A percentile compares a stretch with the other conserved stretches of the same genome.
These are phyloP conservation scores for Gambusia affinis DNA, from an alignment of 2,113 vertebrate genomes.

Conservation along the genomic window DNA sequence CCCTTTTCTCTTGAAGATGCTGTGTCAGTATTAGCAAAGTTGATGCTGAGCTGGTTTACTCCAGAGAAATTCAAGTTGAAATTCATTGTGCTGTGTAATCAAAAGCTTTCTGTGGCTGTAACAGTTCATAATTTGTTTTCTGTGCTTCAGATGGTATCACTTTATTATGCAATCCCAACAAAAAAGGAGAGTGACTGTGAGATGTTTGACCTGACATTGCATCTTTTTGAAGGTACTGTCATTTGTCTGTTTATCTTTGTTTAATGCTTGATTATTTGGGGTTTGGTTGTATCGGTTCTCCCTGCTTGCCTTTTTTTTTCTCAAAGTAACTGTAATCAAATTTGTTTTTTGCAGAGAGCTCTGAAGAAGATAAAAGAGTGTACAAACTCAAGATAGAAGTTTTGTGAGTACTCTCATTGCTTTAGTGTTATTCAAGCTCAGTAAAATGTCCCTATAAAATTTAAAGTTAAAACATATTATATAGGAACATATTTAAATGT, in stretches of 20 bases:
- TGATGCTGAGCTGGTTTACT: too few relatives aligned
- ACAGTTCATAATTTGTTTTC: background rate
- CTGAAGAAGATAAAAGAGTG: background rate
- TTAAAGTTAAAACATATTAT: too few relatives aligned
- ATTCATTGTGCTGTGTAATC: too few relatives aligned
- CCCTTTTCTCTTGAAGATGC: too few relatives aligned
- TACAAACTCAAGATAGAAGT: conserved; percentile 59
- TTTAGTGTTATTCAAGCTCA: background rate
- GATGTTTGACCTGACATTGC: conserved; percentile 77
- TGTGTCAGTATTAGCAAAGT: too few relatives aligned
- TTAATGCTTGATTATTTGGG: background rate
- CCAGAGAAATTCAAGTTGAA: too few relatives aligned
- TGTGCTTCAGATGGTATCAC: conserved; percentile 77
- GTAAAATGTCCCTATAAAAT: background rate
- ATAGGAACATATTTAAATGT: background rate
- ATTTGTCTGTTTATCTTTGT: background rate
- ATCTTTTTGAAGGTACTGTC: conserved; percentile 55
- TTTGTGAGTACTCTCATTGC: conserved; percentile 47
- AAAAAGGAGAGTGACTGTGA: conserved; percentile 76
- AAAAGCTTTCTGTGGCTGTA: too few relatives aligned
- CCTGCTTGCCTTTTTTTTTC: background rate
- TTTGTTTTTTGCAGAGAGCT: conserved; percentile 29
- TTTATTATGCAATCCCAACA: conserved; percentile 80
- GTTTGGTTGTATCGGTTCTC: background rate
- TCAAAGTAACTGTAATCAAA: background rate